Conservation (phyloP, 2,888 invertebrate genomes). For the Drosophila acutilabella region DNA sequence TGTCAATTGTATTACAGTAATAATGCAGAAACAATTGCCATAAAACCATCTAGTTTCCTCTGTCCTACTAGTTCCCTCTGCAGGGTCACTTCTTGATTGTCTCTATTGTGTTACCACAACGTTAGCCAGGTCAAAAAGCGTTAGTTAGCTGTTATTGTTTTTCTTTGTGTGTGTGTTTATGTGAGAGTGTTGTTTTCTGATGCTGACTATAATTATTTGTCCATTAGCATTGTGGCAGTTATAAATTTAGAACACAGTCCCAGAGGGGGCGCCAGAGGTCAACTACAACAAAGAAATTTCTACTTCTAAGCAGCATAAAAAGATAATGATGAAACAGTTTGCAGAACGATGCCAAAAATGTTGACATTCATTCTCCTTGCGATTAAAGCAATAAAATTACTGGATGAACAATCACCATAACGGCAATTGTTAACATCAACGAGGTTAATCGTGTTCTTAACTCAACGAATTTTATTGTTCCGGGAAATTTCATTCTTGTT, state of each 20-base stretch:
- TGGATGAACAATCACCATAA: background rate
- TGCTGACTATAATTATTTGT: slow-evolving; percentile 69
- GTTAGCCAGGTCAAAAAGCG: slow-evolving; percentile 39
- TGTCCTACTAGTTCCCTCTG: slow-evolving; percentile 3
- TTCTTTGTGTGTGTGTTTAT: too few species aligned
- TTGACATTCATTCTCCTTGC: slow-evolving; percentile 38
- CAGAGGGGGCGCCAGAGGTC: slow-evolving; percentile 50
- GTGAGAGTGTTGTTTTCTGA: slow-evolving; percentile 21
- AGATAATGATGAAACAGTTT: background rate
- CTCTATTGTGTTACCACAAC: slow-evolving; percentile 45
- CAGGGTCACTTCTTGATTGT: slow-evolving; percentile 18
- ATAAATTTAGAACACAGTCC: slow-evolving; percentile 70
- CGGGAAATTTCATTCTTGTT: background rate
- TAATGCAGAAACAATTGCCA: slow-evolving; percentile 68
- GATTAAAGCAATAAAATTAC: slow-evolving; percentile 34
- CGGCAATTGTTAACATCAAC: background rate
- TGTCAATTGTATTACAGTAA: slow-evolving; percentile 41
- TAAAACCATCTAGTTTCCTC: slow-evolving; percentile 42
- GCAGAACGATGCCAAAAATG: slow-evolving; percentile 38
- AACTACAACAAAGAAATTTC: slow-evolving; percentile 41
- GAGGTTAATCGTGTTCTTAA: background rate
- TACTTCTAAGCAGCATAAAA: slow-evolving; percentile 33
- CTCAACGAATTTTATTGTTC: background rate
- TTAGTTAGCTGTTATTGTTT: slow-evolving; percentile 32
- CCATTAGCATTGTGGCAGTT: slow-evolving; percentile 65